Evolutionary conservation across 1,140 invertebrate species (phyloP).

Genomic region (Sesamia nonagrioides): DNA sequence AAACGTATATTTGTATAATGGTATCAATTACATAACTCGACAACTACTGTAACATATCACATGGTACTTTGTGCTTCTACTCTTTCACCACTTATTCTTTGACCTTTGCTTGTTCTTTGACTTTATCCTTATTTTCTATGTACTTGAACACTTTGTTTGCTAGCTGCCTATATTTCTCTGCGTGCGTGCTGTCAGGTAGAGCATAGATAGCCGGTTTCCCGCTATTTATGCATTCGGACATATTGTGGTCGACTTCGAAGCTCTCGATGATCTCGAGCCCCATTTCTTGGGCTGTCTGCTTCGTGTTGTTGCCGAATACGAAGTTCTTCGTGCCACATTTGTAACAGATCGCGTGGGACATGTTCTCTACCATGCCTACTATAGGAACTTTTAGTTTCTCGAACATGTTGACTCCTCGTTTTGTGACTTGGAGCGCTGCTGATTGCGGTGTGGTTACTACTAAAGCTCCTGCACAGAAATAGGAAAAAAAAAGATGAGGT

Average conservation of each 20-base stretch:
- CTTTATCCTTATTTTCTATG: conserved; percentile 80
- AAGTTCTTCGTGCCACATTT: conserved; percentile 90
- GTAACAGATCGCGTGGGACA: conserved; percentile 92
- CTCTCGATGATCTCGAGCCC: conserved; percentile 90
- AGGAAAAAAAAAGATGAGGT: neutral
- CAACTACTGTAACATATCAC: conserved; percentile 56
- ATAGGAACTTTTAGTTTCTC: conserved; percentile 93
- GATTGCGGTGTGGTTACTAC: conserved; percentile 96
- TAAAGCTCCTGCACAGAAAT: conserved; percentile 89
- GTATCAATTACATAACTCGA: conserved; percentile 67
- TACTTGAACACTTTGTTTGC: conserved; percentile 88
- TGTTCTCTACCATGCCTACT: conserved; percentile 95
- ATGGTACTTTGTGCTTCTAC: conserved; percentile 47
- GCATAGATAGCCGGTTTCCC: conserved; percentile 93
- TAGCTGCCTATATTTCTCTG: conserved; percentile 88
- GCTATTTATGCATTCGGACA: conserved; percentile 91
- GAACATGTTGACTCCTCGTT: conserved; percentile 94
- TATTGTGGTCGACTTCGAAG: conserved; percentile 92
- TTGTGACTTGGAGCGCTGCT: conserved; percentile 93
- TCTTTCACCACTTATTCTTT: conserved; percentile 64
- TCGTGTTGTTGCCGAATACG: conserved; percentile 89
- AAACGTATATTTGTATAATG: conserved; percentile 71
- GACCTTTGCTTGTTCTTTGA: conserved; percentile 58
- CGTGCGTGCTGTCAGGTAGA: conserved; percentile 89
- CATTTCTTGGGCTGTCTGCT: conserved; percentile 87